Percentiles rank a stretch among this genome's conserved stretches.
Evolutionary conservation across 2,113 vertebrate genomes (phyloP).

Genomic region (Brevimyrus niger): DNA sequence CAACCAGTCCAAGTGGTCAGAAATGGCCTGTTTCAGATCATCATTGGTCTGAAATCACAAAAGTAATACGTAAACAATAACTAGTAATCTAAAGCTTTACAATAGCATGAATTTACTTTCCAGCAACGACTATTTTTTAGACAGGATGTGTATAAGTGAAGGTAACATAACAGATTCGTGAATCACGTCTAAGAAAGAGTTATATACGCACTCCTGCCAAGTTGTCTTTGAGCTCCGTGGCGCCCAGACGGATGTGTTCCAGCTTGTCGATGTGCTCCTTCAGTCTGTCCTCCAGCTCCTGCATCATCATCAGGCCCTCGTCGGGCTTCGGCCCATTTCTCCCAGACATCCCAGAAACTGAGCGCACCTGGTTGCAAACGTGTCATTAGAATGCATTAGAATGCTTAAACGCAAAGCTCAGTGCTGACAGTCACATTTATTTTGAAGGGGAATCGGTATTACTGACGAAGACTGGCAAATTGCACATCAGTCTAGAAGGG

Average conservation of each 20-base stretch:
- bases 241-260: constrained; percentile 59
- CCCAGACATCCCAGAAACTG: constrained; percentile 38
- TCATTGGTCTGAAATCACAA: constrained; percentile 36
- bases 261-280: constrained; percentile 64
- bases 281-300: constrained; percentile 63
- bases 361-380: not conserved
- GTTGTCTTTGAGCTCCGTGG: constrained; percentile 52
- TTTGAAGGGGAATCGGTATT: not conserved
- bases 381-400: not conserved
- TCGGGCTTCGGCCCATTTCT: constrained; percentile 31
- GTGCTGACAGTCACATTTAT: not conserved
- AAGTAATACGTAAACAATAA: not conserved
- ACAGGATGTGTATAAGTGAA: not conserved
- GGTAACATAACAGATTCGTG: constrained; percentile 8
- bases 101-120: not conserved
- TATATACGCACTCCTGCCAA: constrained; percentile 41
- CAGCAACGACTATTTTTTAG: not conserved
- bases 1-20: constrained; percentile 61
- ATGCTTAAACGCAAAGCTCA: not conserved
- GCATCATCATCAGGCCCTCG: constrained; percentile 65
- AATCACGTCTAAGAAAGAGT: not conserved
- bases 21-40: constrained; percentile 53
- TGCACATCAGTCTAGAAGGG: not conserved
- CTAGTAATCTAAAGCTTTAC: not conserved
- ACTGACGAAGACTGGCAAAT: not conserved